Evolutionary conservation across 2,113 vertebrate species (phyloP), one percentile per base, ranked within the genome.

Genomic region (Lagopus leucura): DNA sequence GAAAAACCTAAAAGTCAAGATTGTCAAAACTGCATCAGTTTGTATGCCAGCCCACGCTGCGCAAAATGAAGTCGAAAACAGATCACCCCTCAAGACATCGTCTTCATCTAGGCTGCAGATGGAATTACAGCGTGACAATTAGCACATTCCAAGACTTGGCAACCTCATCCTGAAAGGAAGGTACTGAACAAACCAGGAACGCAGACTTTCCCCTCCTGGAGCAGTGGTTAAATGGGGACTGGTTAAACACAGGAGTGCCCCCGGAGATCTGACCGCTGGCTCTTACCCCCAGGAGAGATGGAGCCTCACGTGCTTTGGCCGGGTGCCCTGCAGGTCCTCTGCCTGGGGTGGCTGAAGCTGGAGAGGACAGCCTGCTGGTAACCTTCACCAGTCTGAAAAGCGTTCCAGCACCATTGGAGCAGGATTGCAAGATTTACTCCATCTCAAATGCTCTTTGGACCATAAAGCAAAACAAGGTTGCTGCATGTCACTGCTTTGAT

Each of bases 1-100:
- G 81, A 76, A 84, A 95, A 88, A 84, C 38, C 87, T 87, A 64
- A 89, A 91, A 93, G 82, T 71, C 50, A 38, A 89, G 92, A 90
- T 93, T 14, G 58, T 34, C 38, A 90, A 67, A 92, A 74, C 87
- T 18, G 81, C 84, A 70, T 70, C 75, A 19, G 15, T 13, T 58
- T 0, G 0, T 50, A 4, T 21, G 52, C 58, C 80, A 66, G 66
- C 66, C 86, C 77, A 19, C 10, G 4, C 65, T 2, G 5, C 2
- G 57, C 43, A 74, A 69, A 61, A 72, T 52, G 79, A 94, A 73
- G 66, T 75, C 0, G 63, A 72, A 92, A 90, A 77, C 54, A 89
- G 88, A 95, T 88, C 73, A 32, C 57, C 69, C 38, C 77, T 63
- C 65, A 65, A 21, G 66, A 79, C 40, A 78, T 45, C 24, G 1